Evolutionary conservation across 2,888 invertebrate species (phyloP), one percentile per base, ranked within the genome.

Genomic region (Drosophila testacea): DNA sequence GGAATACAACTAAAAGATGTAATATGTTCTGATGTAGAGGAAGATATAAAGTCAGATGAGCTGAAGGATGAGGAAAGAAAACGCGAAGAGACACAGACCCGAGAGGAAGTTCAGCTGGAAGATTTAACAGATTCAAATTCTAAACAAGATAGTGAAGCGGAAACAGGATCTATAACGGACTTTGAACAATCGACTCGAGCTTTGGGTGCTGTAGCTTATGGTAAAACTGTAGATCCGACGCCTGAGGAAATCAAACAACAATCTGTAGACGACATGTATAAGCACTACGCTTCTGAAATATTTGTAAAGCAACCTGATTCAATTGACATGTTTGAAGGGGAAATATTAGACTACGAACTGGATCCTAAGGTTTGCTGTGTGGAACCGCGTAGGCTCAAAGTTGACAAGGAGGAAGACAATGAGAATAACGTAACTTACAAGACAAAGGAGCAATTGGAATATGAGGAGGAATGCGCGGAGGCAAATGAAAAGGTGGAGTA

Each of bases 401-500:
- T 30, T 6, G 11, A 6, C 2, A 57, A 50, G 16, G 6, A n/a
- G 11, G 13, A 60, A 1, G 38, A 63, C 1, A 9, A 10, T 13
- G 57, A 65, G 1, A 13, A 22, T 1, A 48, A 5, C 13, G 22
- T 46, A 1, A 1, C n/a, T 11, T 4, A 34, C 3, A 77, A 73
- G 16, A 77, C 56, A 0, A 39, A 30, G 10, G 60, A 69, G 0
- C 54, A 88, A 52, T 36, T 77, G 11, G 56, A 74, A 22, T 70
- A 72, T n/a, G 88, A 90, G 4, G 56, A 64, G 11, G 77, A 88
- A n/a, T 75, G 79, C 32, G 52, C 10, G 0, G 67, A 77, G 42
- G 79, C 79, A 0, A 90, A 83, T 60, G 69, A 78, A 0, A 80
- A 88, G 47, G 61, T 88, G 4, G 72, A 62, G 6, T 69, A 72